Percentiles rank a stretch among this genome's conserved stretches.
These are phyloP conservation scores for Pogonocichla stellata DNA, from an alignment of 2,113 vertebrate species.

Conservation along the genomic window DNA sequence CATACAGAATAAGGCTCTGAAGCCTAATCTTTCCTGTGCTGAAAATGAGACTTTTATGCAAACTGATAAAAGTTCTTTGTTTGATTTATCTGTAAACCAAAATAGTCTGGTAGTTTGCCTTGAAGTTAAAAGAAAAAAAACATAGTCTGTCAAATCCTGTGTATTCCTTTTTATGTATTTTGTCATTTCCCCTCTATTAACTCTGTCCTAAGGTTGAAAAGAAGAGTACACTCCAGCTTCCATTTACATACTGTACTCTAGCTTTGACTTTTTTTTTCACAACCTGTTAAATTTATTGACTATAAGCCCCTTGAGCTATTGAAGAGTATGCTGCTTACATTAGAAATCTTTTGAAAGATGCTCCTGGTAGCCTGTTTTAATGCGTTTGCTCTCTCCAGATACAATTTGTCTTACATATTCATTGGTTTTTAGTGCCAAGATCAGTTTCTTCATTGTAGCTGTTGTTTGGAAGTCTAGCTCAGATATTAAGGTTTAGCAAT, in stretches of 20 bases:
- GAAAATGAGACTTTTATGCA: conserved; percentile 52
- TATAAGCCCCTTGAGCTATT: conserved; percentile 63
- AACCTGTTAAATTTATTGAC: conserved; percentile 75
- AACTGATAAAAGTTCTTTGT: conserved; percentile 49
- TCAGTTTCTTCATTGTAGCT: conserved; percentile 10
- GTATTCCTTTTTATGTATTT: conserved; percentile 50
- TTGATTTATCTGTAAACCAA: conserved; percentile 56
- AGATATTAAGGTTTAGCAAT: conserved; percentile 36
- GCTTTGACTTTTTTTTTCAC: conserved; percentile 46
- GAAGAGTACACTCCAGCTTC: conserved; percentile 37
- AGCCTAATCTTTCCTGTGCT: conserved; percentile 9
- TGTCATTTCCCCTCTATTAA: conserved; percentile 73
- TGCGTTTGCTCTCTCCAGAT: conserved; percentile 54
- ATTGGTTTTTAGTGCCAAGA: conserved; percentile 32
- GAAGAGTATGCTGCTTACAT: conserved; percentile 18
- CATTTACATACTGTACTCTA: conserved; percentile 64
- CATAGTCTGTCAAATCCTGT: conserved; percentile 50
- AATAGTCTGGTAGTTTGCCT: conserved; percentile 56
- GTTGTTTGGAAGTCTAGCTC: conserved; percentile 44
- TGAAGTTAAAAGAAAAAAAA: conserved; percentile 52
- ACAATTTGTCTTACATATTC: conserved; percentile 53
- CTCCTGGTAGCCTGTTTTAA: conserved; percentile 34
- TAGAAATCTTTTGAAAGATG: conserved; percentile 66
- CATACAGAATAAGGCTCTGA: background rate
- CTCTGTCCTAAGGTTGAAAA: conserved; percentile 63